Conservation (phyloP, 1,140 invertebrate genomes). For the Apocrypta bakeri region DNA sequence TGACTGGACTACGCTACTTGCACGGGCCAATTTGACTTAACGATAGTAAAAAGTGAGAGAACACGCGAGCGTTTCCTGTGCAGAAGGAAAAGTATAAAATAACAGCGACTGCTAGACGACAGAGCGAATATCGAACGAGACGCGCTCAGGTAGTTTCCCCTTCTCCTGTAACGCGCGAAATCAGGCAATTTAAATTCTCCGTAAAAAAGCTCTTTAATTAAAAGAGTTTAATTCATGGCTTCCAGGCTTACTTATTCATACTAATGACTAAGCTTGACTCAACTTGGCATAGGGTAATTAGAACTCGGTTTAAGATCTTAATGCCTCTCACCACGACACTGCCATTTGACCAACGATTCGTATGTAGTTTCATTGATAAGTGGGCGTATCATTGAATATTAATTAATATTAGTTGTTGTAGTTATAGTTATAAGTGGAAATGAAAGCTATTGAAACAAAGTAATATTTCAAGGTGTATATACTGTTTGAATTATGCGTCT, state of each 20-base stretch:
- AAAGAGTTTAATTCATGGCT: conserved; percentile 67
- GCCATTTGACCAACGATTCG: conserved; percentile 14
- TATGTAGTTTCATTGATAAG: background rate
- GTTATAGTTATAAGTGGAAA: too few relatives aligned
- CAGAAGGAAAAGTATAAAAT: background rate
- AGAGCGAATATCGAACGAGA: background rate
- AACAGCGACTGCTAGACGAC: background rate
- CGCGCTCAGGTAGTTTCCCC: background rate
- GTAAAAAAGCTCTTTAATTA: conserved; percentile 71
- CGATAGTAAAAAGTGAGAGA: conserved; percentile 11
- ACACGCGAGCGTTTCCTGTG: background rate
- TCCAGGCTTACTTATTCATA: conserved; percentile 68
- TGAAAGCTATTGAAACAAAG: too few relatives aligned
- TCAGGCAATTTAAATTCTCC: conserved; percentile 72
- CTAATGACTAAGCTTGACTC: conserved; percentile 62
- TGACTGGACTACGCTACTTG: background rate
- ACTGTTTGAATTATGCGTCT: too few relatives aligned
- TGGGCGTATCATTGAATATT: conserved; percentile 14
- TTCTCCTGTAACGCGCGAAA: conserved; percentile 54
- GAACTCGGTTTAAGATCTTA: conserved; percentile 50
- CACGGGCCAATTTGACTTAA: background rate
- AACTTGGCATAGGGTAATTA: conserved; percentile 52
- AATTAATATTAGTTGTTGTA: too few relatives aligned
- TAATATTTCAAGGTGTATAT: too few relatives aligned
- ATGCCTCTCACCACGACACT: background rate